Evolutionary conservation across 2,113 vertebrate species (phyloP).

Genomic region (Columba livia): DNA sequence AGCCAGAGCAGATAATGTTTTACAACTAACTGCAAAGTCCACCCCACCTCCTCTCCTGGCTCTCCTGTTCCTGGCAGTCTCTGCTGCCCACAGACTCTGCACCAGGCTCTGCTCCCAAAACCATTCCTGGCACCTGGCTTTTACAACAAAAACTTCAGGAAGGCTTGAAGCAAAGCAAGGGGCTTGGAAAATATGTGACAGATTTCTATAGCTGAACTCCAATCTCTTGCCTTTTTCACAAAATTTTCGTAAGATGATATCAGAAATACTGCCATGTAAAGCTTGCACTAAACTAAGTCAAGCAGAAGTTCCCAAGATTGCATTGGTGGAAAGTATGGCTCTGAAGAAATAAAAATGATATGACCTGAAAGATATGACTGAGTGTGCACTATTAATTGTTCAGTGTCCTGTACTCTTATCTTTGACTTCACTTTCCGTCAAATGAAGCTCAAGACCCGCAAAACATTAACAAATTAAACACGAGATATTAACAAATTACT

Average conservation of each 20-base stretch:
- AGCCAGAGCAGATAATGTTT: not conserved
- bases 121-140: not conserved
- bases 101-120: not conserved
- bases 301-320: not conserved
- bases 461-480: not conserved
- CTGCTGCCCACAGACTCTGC: not conserved
- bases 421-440: not conserved
- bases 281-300: not conserved
- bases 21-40: not conserved
- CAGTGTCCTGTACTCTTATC: accelerated
- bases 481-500: not conserved
- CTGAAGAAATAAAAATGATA: not conserved
- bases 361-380: not conserved
- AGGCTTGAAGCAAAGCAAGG: not conserved
- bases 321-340: not conserved
- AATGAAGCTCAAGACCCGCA: not conserved
- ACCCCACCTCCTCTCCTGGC: not conserved
- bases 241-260: not conserved
- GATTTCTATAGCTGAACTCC: not conserved
- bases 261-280: accelerated
- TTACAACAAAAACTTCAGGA: not conserved
- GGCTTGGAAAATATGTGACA: not conserved
- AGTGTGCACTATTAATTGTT: not conserved
- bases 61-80: not conserved
- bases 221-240: not conserved